Conservation (phyloP, 1,140 invertebrate species). For the Hesperophylax magnus region DNA sequence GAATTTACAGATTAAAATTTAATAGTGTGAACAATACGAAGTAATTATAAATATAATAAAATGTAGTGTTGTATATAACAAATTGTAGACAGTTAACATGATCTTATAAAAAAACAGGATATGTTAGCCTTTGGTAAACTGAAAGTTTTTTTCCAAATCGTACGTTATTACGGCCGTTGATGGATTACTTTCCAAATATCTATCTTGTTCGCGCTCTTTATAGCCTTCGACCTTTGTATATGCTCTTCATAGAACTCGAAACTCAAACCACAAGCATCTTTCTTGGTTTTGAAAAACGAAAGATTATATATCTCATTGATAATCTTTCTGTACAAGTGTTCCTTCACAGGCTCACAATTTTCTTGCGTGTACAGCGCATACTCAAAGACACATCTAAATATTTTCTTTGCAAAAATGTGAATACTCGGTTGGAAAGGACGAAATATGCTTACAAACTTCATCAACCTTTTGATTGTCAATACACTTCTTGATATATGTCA, state of each 20-base stretch:
- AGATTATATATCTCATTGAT: background rate
- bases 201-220: background rate
- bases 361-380: no score
- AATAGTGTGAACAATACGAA: no score
- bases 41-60: no score
- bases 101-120: background rate
- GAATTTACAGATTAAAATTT: no score
- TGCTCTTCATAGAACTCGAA: conserved; percentile 2
- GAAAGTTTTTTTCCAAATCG: conserved; percentile 1
- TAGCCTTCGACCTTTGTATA: background rate
- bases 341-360: background rate
- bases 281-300: background rate
- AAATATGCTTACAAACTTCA: background rate
- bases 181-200: background rate
- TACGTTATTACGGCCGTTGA: background rate
- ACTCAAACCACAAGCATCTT: background rate
- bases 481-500: background rate
- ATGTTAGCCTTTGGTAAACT: background rate
- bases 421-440: background rate
- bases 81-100: background rate
- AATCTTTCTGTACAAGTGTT: background rate
- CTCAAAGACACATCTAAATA: background rate
- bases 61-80: no score
- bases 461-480: background rate
- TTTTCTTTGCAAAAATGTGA: conserved; percentile 3